A percentile compares a stretch with the other conserved stretches of the same genome.
phyloP scores from a whole-genome alignment of 2,113 vertebrate genomes.

The Cynoglossus semilaevis region DNA sequence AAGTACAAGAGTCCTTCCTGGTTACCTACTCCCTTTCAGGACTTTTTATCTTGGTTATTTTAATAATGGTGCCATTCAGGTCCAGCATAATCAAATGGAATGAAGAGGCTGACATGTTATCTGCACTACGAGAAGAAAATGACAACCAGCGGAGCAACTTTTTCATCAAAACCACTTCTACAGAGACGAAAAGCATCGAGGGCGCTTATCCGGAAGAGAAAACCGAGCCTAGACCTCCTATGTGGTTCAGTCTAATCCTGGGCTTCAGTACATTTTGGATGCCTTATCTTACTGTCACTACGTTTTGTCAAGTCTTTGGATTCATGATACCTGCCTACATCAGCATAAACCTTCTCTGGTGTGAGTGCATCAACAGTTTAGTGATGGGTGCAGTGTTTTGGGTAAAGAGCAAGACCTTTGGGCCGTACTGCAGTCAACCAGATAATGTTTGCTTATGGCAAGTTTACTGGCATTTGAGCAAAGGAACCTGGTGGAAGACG shows the following conservation, averaged over 20 bases:
- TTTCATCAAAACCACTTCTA: background rate
- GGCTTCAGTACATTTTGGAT: slow-evolving; percentile 64
- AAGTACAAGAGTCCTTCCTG: slow-evolving; percentile 40
- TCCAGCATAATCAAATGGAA: slow-evolving; percentile 45
- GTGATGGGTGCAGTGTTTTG: slow-evolving; percentile 60
- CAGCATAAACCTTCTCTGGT: slow-evolving; percentile 70
- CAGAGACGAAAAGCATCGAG: background rate
- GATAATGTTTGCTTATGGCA: slow-evolving; percentile 65
- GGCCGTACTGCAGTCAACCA: slow-evolving; percentile 38
- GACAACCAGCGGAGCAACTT: slow-evolving; percentile 32
- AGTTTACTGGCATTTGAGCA: slow-evolving; percentile 66
- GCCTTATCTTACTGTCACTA: slow-evolving; percentile 56
- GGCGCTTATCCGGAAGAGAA: background rate
- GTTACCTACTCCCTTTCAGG: slow-evolving; percentile 26
- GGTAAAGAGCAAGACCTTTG: slow-evolving; percentile 34
- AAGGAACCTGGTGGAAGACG: background rate
- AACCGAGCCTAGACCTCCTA: background rate
- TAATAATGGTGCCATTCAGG: slow-evolving; percentile 48
- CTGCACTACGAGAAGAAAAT: background rate
- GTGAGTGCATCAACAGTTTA: slow-evolving; percentile 72
- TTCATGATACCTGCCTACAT: slow-evolving; percentile 64
- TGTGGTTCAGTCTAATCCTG: slow-evolving; percentile 60
- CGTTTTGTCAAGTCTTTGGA: slow-evolving; percentile 26
- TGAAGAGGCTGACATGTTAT: slow-evolving; percentile 29
- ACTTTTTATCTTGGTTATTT: slow-evolving; percentile 14